Evolutionary conservation across 2,113 vertebrate species (phyloP).

Genomic region (Ceratotherium simum): DNA sequence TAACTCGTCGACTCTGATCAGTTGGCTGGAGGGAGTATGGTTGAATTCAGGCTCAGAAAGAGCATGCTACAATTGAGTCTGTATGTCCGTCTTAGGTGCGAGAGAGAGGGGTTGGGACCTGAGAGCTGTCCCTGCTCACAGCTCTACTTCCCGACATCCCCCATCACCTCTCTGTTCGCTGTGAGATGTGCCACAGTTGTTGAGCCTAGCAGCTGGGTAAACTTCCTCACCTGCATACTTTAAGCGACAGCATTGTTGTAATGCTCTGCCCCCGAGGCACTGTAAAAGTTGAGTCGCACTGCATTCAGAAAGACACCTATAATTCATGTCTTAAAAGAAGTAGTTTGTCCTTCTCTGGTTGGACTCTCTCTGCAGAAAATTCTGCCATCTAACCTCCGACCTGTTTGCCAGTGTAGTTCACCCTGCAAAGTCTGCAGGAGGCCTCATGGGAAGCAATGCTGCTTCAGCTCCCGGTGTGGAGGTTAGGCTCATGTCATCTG

Average conservation of each 20-base stretch:
- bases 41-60: no score
- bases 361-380: background rate
- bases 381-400: background rate
- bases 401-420: background rate
- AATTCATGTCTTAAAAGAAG: background rate
- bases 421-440: background rate
- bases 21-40: background rate
- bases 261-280: background rate
- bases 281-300: background rate
- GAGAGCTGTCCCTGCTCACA: background rate
- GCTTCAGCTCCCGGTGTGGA: background rate
- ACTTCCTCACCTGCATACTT: background rate
- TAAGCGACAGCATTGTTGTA: background rate
- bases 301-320: background rate
- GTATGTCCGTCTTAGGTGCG: background rate
- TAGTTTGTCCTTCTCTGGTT: background rate
- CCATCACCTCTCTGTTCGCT: fast-evolving
- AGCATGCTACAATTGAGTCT: background rate
- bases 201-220: background rate
- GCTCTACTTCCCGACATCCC: no score
- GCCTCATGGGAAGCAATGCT: background rate
- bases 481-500: background rate
- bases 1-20: background rate
- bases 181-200: no score
- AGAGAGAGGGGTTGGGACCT: no score